Conservation (phyloP, 1,140 invertebrate genomes). For the Phthorimaea operculella region DNA sequence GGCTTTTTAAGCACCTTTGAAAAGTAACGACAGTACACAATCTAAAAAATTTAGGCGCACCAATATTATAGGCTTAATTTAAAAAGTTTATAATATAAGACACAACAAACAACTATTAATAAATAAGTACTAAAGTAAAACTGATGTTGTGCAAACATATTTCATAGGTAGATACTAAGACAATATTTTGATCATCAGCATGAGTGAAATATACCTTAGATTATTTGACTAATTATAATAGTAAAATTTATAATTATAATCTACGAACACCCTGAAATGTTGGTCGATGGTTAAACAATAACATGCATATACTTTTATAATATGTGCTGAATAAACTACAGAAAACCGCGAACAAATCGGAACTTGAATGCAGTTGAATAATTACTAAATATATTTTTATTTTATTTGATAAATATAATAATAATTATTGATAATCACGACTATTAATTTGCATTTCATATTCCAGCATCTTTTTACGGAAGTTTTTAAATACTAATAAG, state of each 20-base stretch:
- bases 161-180: no score
- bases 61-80: not conserved
- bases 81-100: not conserved
- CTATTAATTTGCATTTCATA: no score
- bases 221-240: not conserved
- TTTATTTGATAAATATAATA: no score
- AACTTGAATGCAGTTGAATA: no score
- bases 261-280: conserved; percentile 23
- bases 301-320: conserved; percentile 4
- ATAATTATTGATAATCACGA: no score
- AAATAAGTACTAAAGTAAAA: no score
- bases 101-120: no score
- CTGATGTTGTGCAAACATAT: no score
- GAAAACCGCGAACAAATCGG: not conserved
- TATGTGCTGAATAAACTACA: not conserved
- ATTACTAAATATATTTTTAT: no score
- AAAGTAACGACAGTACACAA: not conserved
- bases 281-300: conserved; percentile 18
- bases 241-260: not conserved
- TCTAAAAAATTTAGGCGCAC: not conserved
- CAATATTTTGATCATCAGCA: no score
- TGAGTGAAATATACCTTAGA: not conserved
- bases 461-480: no score
- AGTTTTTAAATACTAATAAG: no score
- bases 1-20: conserved; percentile 26